Evolutionary conservation across 2,888 invertebrate species (phyloP).

Genomic region (Xestia rhomboidea): DNA sequence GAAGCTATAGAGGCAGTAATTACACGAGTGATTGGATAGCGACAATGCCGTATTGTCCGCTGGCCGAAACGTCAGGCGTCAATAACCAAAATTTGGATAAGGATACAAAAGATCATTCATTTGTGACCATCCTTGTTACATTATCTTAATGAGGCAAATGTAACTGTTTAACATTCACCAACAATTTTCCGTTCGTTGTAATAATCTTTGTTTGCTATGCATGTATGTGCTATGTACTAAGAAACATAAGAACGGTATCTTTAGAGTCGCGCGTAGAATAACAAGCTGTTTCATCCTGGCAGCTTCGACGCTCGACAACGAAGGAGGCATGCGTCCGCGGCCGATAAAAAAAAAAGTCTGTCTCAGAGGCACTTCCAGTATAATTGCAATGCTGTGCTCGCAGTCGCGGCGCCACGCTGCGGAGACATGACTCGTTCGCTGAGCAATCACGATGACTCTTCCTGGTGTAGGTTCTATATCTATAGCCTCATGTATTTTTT

Average conservation of each 20-base stretch:
- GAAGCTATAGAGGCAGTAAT: constrained; percentile 50
- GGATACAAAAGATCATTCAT: constrained; percentile 51
- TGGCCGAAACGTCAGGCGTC: constrained; percentile 64
- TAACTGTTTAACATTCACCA: constrained; percentile 27
- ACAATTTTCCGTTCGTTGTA: constrained; percentile 51
- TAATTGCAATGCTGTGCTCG: constrained; percentile 76
- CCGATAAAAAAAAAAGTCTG: constrained; percentile 66
- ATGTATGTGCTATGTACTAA: constrained; percentile 41
- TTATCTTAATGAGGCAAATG: constrained; percentile 48
- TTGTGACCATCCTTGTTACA: constrained; percentile 30
- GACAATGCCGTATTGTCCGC: constrained; percentile 75
- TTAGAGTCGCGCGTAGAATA: constrained; percentile 63
- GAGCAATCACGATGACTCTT: constrained; percentile 73
- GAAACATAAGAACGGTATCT: constrained; percentile 61
- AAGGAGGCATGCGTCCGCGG: constrained; percentile 51
- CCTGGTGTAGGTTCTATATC: constrained; percentile 47
- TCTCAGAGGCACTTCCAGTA: constrained; percentile 63
- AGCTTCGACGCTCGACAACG: constrained; percentile 54
- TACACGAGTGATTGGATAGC: constrained; percentile 80
- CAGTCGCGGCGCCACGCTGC: constrained; percentile 70
- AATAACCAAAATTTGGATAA: constrained; percentile 62
- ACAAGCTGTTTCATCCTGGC: constrained; percentile 64
- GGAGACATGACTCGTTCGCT: constrained; percentile 70
- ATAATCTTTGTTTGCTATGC: constrained; percentile 52
- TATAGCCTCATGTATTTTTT: not conserved